Conservation (phyloP, 2,113 vertebrate genomes). For the Solea solea region DNA sequence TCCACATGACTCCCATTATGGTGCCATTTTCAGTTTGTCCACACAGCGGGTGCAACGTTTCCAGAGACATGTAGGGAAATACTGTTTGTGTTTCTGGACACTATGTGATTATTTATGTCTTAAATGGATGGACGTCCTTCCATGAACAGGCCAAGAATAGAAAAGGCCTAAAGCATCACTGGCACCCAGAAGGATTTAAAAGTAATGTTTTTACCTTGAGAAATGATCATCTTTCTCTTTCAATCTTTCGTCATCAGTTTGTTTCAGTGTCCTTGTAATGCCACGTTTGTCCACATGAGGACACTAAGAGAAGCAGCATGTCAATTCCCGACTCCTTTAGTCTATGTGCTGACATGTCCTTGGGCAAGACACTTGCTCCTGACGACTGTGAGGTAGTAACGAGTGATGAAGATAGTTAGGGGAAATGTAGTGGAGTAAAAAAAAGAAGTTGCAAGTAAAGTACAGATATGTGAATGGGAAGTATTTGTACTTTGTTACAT, state of each 20-base stretch:
- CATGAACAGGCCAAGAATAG: not conserved
- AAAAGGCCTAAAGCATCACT: not conserved
- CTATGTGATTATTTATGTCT: not conserved
- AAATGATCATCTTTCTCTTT: not conserved
- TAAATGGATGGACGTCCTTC: not conserved
- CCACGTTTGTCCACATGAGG: not conserved
- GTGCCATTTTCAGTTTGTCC: slow-evolving; percentile 2
- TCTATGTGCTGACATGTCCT: too few species aligned
- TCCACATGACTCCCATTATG: slow-evolving; percentile 73
- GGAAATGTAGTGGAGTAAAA: too few species aligned
- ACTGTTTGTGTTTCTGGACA: not conserved
- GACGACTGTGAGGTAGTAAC: too few species aligned
- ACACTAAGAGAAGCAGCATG: not conserved
- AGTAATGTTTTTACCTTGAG: not conserved
- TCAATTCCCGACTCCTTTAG: too few species aligned
- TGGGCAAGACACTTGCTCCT: too few species aligned
- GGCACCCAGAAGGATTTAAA: not conserved
- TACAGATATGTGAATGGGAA: too few species aligned
- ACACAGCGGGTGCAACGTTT: slow-evolving; percentile 29
- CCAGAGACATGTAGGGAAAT: not conserved
- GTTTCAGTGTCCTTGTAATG: not conserved
- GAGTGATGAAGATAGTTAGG: too few species aligned
- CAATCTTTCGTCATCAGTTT: not conserved
- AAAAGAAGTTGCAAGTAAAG: too few species aligned
- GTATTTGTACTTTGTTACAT: too few species aligned